Evolutionary conservation across 2,113 vertebrate genomes (phyloP), one percentile per base, ranked within the genome.

Genomic region (Salminus brasiliensis): DNA sequence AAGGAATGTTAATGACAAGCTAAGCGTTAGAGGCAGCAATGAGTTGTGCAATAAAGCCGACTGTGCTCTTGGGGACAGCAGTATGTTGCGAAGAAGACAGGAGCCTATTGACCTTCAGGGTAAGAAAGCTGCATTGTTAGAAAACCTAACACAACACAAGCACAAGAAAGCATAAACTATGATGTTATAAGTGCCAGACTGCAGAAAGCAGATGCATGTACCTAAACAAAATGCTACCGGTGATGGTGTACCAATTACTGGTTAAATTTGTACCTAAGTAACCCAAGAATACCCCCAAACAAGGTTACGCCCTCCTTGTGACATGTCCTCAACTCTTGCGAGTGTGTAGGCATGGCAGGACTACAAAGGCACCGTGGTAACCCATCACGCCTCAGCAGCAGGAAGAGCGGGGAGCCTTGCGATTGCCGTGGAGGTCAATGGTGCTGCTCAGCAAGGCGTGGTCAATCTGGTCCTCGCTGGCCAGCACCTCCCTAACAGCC

Each of bases 401-500:
- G 62, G 94, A 96, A 9, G 92, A 85, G 34, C 95, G 95, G 25
- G 94, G 88, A 0, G 92, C 89, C 88, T 96, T 97, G 81, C 96
- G 94, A 86, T 93, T 95, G 83, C 95, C 94, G 29, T 96, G 95
- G 69, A 99, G 94, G 88, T 98, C 95, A 21, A 98, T 93, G 39
- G 95, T 95, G 86, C 94, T 95, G 88, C 95, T 93, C 85, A 99
- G 88, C 85, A 98, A 89, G 53, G 96, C 91, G 66, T 98, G 97
- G 87, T 97, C 96, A 41, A 96, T 91, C 81, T 96, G 95, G 82
- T 98, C 97, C 87, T 99, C 97, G 32, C 94, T 92, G 0, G 96
- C 96, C 81, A 99, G 89, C 43, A 97, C 97, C 86, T 96, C 96
- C 21, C 95, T 90, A 82, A 98, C 97, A 0, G 97, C 96, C 27